Evolutionary conservation across 1,140 invertebrate species (phyloP), one percentile per base, ranked within the genome.

Genomic region (Parapsyche elsis): DNA sequence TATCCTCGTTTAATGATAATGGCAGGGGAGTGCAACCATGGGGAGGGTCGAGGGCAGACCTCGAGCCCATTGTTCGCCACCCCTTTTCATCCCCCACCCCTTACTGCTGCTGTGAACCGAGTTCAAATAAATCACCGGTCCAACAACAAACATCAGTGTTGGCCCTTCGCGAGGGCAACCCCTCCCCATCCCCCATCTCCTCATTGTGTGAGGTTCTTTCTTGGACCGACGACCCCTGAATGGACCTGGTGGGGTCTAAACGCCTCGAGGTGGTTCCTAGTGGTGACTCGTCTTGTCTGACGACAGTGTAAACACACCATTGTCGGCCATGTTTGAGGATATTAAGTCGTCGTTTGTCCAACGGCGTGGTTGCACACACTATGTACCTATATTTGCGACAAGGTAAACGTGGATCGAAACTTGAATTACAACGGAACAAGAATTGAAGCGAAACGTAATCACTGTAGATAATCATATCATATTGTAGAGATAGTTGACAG

Each of bases 1-100:
- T 80, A 82, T 77, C 24, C 70, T 46, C 59, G 81, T 83, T 81
- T 83, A 83, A 83, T 83, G 81, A 83, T 83, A 83, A 83, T 81
- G 75, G 79, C 19, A 59, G 78, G 81, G 74, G 19, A 67, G 76
- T 70, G 71, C 16, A 23, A 53, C 12, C 12, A 10, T 5, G 57
- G 57, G 9, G 30, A 61, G 14, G 57, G 57, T 61, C 1, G 30
- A 45, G 38, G 26, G 70, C 38, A 53, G 67, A 38, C 75, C 75
- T 30, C 44, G 19, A 38, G 73, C 44, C 45, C 71, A 83, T 80
- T 80, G 81, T 80, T 80, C 44, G 53, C 77, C 81, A 30, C 57
- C 79, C 26, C 71, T 38, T 26, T 44, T n/a, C n/a, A n/a, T n/a
- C 67, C 71, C 61, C 64, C 49, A 38, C n/a, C n/a, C n/a, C n/a